Evolutionary conservation across 2,888 invertebrate genomes (phyloP), one percentile per base, ranked within the genome.

Genomic region (Liopterus haemorrhoidalis): DNA sequence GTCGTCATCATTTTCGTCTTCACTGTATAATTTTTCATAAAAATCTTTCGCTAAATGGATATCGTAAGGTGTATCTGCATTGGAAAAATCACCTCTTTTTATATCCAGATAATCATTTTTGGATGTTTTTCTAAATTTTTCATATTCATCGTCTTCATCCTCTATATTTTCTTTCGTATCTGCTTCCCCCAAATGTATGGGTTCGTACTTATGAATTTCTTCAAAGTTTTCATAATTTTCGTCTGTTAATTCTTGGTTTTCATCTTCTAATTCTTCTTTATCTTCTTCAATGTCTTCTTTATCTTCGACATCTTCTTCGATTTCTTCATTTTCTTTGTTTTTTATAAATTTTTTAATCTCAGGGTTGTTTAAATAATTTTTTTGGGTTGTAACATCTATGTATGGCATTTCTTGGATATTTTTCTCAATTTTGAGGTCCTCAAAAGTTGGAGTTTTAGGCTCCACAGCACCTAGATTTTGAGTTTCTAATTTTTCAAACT

Each of bases 231-330:
- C 49, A 58, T 59, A 6, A 59, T 50, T 46, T 48, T 42, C 14
- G 61, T 55, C 37, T 61, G 59, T 12, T 67, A 65, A 27, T 59
- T 53, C 45, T 65, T 51, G 16, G 41, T 27, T 19, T 45, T 42
- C 16, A 46, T 47, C 28, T 47, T 42, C 24, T n/a, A n/a, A n/a
- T n/a, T 36, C 14, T 20, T 36, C 22, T 36, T 2, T n/a, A 12
- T 38, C 18, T 21, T 48, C 51, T 9, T 60, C 56, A 28, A 67
- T 66, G 36, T 56, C 49, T 32, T 60, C 51, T 39, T 59, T 52
- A 33, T 42, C 40, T 48, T 55, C 55, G 25, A 59, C 57, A 41
- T 61, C 52, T 58, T 71, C 65, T 58, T 71, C 71, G 2, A 70
- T 60, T 49, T 71, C 63, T 42, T 43, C 59, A 45, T 41, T 52